Conservation (phyloP, 2,797 vertebrate genomes). For the Thamnophis elegans region DNA sequence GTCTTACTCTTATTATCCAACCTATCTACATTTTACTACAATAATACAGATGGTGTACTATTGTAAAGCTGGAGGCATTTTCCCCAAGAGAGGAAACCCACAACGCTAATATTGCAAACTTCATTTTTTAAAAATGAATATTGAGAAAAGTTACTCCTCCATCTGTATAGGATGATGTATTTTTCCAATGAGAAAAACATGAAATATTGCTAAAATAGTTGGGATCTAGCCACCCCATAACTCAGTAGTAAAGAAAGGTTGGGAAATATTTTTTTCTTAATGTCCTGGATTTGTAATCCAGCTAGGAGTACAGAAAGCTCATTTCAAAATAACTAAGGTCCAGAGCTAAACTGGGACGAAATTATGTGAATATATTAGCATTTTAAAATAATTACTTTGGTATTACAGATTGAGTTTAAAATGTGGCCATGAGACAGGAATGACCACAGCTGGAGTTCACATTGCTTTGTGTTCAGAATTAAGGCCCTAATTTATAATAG, state of each 20-base stretch:
- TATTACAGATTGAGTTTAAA: slow-evolving; percentile 41
- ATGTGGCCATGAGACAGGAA: not conserved
- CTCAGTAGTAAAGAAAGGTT: not conserved
- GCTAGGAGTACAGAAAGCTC: not conserved
- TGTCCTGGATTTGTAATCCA: not conserved
- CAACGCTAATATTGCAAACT: not conserved
- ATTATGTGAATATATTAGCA: not conserved
- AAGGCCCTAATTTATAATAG: slow-evolving; percentile 38
- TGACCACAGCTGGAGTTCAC: slow-evolving; percentile 18
- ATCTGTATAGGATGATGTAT: not conserved
- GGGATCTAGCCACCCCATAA: not conserved
- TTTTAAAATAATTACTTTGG: not conserved
- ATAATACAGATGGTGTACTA: not conserved
- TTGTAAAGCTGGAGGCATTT: not conserved
- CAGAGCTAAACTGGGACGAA: not conserved
- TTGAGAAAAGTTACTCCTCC: not conserved
- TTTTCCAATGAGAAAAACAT: not conserved
- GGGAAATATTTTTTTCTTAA: not conserved
- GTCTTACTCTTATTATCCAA: not conserved
- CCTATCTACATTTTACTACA: not conserved
- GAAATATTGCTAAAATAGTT: not conserved
- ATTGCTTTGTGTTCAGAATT: slow-evolving; percentile 36
- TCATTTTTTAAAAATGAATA: not conserved
- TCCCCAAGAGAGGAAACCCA: not conserved
- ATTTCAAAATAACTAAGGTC: not conserved